These are phyloP conservation scores for Melanogrammus aeglefinus DNA, from an alignment of 2,797 vertebrate genomes.

Conservation along the genomic window DNA sequence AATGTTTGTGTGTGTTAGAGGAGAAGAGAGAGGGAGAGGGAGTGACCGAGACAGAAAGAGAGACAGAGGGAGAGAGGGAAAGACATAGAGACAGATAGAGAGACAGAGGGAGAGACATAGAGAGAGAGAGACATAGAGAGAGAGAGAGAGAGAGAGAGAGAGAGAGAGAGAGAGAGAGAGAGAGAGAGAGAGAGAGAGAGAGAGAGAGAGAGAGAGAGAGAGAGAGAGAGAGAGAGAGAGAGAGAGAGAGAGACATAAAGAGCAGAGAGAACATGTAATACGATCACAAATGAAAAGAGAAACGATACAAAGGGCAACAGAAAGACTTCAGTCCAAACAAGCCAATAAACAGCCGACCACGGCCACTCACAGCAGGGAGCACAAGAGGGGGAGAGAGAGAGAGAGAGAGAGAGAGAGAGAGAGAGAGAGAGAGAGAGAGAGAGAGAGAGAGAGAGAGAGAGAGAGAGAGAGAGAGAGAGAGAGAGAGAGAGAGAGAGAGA, in stretches of 20 bases:
- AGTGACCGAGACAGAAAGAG: not conserved
- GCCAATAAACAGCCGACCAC: not conserved
- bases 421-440: conserved; percentile 6
- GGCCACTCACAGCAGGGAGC: not conserved
- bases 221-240: not conserved
- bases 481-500: conserved; percentile 11
- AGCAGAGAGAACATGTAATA: not conserved
- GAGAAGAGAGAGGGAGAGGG: not conserved
- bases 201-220: too few relatives aligned
- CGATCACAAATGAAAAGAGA: not conserved
- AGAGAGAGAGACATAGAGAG: not conserved
- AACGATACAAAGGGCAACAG: not conserved
- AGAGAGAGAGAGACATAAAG: not conserved
- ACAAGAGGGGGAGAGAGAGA: not conserved
- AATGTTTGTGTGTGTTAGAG: not conserved
- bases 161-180: not conserved
- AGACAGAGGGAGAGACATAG: too few relatives aligned
- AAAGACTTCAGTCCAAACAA: not conserved
- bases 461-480: conserved; percentile 13
- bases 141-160: not conserved
- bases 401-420: not conserved
- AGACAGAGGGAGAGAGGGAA: too few relatives aligned
- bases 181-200: too few relatives aligned
- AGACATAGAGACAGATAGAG: too few relatives aligned
- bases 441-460: not conserved